Evolutionary conservation across 2,797 vertebrate species (phyloP).

Genomic region (Periparus ater): DNA sequence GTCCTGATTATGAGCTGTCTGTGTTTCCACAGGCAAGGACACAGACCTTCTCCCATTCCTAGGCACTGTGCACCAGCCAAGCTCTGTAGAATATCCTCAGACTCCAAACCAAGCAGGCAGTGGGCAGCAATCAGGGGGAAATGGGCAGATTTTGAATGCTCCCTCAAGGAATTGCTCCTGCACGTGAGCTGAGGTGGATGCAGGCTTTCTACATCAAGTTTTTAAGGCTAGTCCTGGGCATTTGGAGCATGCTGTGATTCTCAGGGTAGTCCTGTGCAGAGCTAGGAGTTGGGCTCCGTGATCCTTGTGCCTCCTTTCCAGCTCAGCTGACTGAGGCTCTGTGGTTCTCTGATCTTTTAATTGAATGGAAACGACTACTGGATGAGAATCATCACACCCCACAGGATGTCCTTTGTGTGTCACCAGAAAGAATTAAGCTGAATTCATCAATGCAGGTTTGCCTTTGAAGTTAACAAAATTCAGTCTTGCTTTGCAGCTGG

Average conservation of each 20-base stretch:
- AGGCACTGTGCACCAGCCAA: background rate
- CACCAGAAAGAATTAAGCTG: background rate
- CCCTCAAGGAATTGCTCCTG: background rate
- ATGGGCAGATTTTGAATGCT: background rate
- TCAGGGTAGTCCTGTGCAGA: background rate
- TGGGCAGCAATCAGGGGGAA: fast-evolving
- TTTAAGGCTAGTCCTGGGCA: background rate
- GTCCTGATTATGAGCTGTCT: background rate
- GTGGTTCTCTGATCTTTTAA: background rate
- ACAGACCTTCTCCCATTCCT: background rate
- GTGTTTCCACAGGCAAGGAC: background rate
- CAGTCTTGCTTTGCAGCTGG: background rate
- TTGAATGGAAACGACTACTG: conserved; percentile 5
- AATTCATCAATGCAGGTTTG: background rate
- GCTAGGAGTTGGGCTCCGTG: background rate
- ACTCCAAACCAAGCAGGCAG: background rate
- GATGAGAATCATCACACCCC: background rate
- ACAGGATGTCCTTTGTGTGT: background rate
- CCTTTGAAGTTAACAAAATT: background rate
- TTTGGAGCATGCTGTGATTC: background rate
- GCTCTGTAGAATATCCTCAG: background rate
- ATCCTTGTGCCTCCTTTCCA: background rate
- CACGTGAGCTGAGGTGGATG: background rate
- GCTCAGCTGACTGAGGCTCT: background rate
- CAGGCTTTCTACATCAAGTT: background rate